Base-by-base conservation (phyloP, 1,140 invertebrate genomes). In the Ceratosolen solmsi region DNA sequence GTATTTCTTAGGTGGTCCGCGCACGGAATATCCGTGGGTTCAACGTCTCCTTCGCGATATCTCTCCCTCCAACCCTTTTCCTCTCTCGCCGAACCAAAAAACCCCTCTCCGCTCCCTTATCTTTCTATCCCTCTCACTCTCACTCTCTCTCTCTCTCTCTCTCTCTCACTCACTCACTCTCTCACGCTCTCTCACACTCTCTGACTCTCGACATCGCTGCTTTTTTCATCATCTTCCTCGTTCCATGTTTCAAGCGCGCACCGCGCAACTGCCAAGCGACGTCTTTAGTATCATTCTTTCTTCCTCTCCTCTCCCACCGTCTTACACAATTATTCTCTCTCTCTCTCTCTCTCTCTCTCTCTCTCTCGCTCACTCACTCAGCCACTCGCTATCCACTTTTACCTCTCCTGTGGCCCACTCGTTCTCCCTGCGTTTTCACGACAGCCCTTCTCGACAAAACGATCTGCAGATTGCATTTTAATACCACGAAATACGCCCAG, bases 31-130 rank as follows among this genome's bases (percentile, higher is more conserved):
- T 79, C 46, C 83, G 68, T 77, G 86, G 63, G 86, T 86, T 88
- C 87, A 88, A 88, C 84, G 87, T 82, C 86, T 88, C 80, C 75
- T 84, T 87, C 83, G 84, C 85, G 86, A 86, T 86, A 80, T 33
- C 58, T 83, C 75, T 83, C 84, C 82, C 84, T 84, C 80, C 82
- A 80, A 56, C 63, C 58, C 38, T n/a, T n/a, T 80, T 13, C 82
- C 86, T 87, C 81, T 72, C 85, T 86, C 84, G 84, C 86, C 85
- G 86, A 85, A 80, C 20, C 63, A n/a, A n/a, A n/a, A n/a, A n/a
- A 82, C 74, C 82, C 84, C 83, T 83, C 83, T 79, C 83, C 82
- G 49, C 65, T 58, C 51, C 71, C 20, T 38, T 33, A 65, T 60
- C 78, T 79, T 41, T 51, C 49, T 36, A 30, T 38, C 79, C 71